Conservation (phyloP, 2,888 invertebrate species). For the Syritta pipiens region DNA sequence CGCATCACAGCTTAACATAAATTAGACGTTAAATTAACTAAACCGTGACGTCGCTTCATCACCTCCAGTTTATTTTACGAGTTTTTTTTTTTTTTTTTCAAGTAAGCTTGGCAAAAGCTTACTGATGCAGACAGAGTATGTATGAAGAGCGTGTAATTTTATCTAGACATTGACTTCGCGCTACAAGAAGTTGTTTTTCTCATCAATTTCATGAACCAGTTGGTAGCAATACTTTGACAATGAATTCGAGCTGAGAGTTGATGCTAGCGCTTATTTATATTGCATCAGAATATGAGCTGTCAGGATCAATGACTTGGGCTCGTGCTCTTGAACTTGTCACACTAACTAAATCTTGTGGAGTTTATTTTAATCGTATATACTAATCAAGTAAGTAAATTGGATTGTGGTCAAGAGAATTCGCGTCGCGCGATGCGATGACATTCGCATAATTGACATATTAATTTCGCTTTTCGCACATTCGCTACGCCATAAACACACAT, state of each 20-base stretch:
- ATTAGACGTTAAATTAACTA: background rate
- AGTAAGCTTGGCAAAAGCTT: background rate
- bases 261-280: background rate
- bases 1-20: background rate
- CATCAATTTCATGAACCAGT: slow-evolving; percentile 8
- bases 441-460: too few species aligned
- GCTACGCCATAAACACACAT: too few species aligned
- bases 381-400: too few species aligned
- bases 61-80: background rate
- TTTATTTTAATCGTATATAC: too few species aligned
- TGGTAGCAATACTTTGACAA: background rate
- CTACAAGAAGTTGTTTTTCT: too few species aligned
- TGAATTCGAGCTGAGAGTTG: background rate
- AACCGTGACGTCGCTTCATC: background rate
- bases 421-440: too few species aligned
- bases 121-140: too few species aligned
- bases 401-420: too few species aligned
- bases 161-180: too few species aligned
- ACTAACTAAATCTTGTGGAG: background rate
- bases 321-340: slow-evolving; percentile 22
- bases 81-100: too few species aligned
- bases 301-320: slow-evolving; percentile 1
- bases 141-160: too few species aligned
- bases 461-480: too few species aligned
- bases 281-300: slow-evolving; percentile 8